phyloP scores from a whole-genome alignment of 2,797 vertebrate species.

The Phrynocephalus forsythii region DNA sequence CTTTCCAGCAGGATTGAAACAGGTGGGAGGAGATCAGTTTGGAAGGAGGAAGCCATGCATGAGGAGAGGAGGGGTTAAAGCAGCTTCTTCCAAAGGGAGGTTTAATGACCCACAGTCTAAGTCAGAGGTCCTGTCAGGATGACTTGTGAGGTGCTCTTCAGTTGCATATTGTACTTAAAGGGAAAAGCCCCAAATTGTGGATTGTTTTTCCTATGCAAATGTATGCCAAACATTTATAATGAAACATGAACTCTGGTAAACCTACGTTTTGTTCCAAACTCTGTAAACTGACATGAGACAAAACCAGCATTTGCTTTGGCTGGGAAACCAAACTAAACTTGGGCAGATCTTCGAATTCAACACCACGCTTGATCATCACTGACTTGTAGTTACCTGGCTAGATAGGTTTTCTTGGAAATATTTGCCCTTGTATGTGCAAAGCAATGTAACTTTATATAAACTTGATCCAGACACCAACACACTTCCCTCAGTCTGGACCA shows the following conservation, averaged over 20 bases:
- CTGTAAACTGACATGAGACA: conserved; percentile 11
- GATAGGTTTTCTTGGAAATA: neutral
- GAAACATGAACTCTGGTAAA: neutral
- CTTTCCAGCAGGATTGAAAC: neutral
- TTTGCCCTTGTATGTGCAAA: neutral
- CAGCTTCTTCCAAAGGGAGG: neutral
- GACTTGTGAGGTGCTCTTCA: neutral
- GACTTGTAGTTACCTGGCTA: neutral
- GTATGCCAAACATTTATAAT: too few species aligned
- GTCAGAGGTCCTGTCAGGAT: neutral
- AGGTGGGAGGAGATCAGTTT: neutral
- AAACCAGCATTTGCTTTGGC: fast-evolving
- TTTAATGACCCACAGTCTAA: neutral
- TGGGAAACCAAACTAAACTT: neutral
- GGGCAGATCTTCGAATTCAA: neutral
- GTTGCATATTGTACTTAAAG: neutral
- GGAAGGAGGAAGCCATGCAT: neutral
- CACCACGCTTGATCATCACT: neutral
- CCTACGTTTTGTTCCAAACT: fast-evolving
- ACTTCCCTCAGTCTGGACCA: neutral
- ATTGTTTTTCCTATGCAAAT: too few species aligned
- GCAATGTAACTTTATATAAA: neutral
- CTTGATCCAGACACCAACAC: neutral
- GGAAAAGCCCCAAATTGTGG: too few species aligned
- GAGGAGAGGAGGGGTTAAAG: too few species aligned